Percentiles rank a stretch among this genome's conserved stretches.
Evolutionary conservation across 2,797 vertebrate genomes (phyloP).

Genomic region (Pogoniulus pusillus): DNA sequence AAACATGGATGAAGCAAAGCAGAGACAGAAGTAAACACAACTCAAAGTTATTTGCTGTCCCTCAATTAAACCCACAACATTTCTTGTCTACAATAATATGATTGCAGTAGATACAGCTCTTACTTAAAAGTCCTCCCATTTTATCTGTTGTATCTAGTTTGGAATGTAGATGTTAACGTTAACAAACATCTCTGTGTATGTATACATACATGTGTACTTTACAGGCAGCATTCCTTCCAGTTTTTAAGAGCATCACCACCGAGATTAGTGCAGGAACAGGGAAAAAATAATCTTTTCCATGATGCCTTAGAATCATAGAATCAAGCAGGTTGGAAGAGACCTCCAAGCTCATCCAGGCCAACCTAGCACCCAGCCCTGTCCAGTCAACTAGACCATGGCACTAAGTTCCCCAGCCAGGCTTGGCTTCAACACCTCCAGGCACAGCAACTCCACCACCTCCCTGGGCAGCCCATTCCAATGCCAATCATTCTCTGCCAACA

Average conservation of each 20-base stretch:
- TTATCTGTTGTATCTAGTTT: background rate
- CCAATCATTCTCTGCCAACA: no score
- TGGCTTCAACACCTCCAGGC: no score
- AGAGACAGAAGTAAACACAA: constrained; percentile 40
- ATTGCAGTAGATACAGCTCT: background rate
- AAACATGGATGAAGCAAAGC: constrained; percentile 14
- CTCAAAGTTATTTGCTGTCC: constrained; percentile 23
- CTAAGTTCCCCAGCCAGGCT: no score
- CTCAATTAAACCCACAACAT: background rate
- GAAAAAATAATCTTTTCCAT: background rate
- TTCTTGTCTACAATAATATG: constrained; percentile 34
- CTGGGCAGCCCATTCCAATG: no score
- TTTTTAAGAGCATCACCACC: background rate
- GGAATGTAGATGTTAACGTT: background rate
- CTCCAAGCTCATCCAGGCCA: no score
- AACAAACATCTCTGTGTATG: rapidly evolving
- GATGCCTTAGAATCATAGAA: no score
- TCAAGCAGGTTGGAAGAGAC: no score
- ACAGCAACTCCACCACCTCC: no score
- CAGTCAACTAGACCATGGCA: no score
- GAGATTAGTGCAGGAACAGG: background rate
- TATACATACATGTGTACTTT: background rate
- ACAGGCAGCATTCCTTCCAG: background rate
- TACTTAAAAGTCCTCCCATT: background rate
- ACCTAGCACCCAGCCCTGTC: no score